Conservation (phyloP, 2,888 invertebrate species). For the Diachrysia chrysitis region DNA sequence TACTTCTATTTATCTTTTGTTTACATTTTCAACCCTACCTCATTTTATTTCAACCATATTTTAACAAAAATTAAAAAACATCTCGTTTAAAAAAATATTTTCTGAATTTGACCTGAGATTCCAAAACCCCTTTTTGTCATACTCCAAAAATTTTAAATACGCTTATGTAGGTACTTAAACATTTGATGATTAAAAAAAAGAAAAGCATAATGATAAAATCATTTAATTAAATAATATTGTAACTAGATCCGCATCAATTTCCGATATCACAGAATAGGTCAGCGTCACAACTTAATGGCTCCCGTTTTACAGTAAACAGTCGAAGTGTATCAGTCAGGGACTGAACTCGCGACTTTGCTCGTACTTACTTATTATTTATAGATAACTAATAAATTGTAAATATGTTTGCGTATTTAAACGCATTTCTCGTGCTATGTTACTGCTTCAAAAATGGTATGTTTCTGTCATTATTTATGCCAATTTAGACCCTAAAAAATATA, state of each 20-base stretch:
- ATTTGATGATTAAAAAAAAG: too few species aligned
- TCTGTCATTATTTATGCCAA: not conserved
- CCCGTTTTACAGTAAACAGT: conserved; percentile 62
- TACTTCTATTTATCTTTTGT: too few species aligned
- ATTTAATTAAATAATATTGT: not conserved
- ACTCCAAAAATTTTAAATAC: too few species aligned
- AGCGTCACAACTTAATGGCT: conserved; percentile 27
- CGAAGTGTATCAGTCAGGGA: conserved; percentile 41
- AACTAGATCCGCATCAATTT: conserved; percentile 14
- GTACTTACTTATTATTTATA: not conserved
- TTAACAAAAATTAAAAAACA: too few species aligned
- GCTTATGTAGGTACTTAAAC: too few species aligned
- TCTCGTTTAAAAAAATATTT: too few species aligned
- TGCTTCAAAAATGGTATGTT: conserved; percentile 48
- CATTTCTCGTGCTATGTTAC: conserved; percentile 28
- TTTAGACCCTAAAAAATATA: too few species aligned
- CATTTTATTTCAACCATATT: too few species aligned
- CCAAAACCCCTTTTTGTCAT: too few species aligned
- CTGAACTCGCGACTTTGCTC: conserved; percentile 42
- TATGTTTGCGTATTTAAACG: conserved; percentile 40
- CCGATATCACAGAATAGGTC: conserved; percentile 50
- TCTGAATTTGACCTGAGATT: too few species aligned
- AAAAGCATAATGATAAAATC: not conserved
- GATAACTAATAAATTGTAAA: conserved; percentile 11
- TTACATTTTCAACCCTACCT: too few species aligned